Base-by-base conservation (phyloP, 2,888 invertebrate species). In the Caprella mutica region DNA sequence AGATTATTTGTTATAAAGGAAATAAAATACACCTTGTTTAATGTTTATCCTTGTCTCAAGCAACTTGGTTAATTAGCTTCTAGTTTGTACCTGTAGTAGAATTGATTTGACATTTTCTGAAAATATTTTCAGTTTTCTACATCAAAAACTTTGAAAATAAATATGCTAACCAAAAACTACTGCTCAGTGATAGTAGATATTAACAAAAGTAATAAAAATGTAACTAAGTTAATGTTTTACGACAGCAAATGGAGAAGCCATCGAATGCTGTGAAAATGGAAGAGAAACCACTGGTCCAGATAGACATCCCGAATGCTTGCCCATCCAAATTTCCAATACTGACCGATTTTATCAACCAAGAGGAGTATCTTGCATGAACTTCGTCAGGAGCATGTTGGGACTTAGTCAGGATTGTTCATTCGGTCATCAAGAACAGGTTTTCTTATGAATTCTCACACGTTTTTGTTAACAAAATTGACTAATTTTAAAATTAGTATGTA, bases 241-340 rank as follows among this genome's bases (percentile, higher is more conserved):
- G 21, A 6, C 48, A 48, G 48, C 48, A 19, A 48, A 57, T 33
- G 48, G 44, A 5, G 38, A 59, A 12, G 63, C 59, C n/a, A 59
- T 58, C 8, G 57, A 63, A 21, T 63, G 63, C 43, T 63, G 63
- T 30, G 27, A 35, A 2, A 46, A 52, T 14, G 59, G 59, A 8
- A 39, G 23, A 12, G 29, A 23, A 23, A 30, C 17, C 3, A 29
- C 50, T 17, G 39, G 39, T 6, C 19, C 30, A 9, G 23, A 44
- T n/a, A 33, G 43, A 6, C 55, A 38, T 23, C 30, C 33, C 19
- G 46, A 55, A 5, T 55, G 55, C 46, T 55, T 30, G 46, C 55
- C 55, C 17, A 46, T 55, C n/a, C 14, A 5, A 12, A 30, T 55
- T 12, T 46, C 55, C 1, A 23, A 27, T 1, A 35, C 44, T 26